phyloP scores from a whole-genome alignment of 2,113 vertebrate species.

The Laticauda laticaudata region DNA sequence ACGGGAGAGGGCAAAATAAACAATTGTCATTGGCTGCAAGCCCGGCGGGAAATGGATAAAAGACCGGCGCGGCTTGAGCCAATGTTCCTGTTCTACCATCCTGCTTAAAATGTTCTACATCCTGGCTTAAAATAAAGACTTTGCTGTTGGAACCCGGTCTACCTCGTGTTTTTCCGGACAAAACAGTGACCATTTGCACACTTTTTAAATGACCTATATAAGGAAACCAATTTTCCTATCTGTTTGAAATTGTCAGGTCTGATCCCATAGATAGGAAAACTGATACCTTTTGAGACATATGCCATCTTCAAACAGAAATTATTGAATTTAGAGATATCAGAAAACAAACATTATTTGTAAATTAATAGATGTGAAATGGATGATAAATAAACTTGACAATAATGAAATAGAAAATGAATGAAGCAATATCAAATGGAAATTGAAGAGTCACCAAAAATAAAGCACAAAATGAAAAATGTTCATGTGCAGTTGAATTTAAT shows the following conservation, averaged over 20 bases:
- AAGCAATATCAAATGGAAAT: not conserved
- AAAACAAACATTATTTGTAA: not conserved
- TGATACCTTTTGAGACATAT: not conserved
- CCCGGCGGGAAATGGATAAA: no score
- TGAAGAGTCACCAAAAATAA: not conserved
- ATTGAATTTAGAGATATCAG: not conserved
- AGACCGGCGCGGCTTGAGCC: no score
- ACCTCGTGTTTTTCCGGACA: no score
- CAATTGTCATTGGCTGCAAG: no score
- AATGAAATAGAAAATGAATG: not conserved
- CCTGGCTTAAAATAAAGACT: no score
- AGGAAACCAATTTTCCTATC: not conserved
- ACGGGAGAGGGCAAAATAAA: no score
- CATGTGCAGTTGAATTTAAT: not conserved
- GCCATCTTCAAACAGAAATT: not conserved
- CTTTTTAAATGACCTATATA: not conserved
- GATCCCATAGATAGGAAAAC: not conserved
- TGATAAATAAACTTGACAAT: not conserved
- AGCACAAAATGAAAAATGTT: not conserved
- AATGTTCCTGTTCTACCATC: no score
- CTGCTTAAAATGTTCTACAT: no score
- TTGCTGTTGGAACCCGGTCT: no score
- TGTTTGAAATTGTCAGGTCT: not conserved
- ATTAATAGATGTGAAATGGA: not conserved
- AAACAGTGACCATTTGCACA: not conserved